Percentiles rank a stretch among this genome's conserved stretches.
Evolutionary conservation across 2,888 invertebrate genomes (phyloP).

Genomic region (Tetrapedia diversipes): DNA sequence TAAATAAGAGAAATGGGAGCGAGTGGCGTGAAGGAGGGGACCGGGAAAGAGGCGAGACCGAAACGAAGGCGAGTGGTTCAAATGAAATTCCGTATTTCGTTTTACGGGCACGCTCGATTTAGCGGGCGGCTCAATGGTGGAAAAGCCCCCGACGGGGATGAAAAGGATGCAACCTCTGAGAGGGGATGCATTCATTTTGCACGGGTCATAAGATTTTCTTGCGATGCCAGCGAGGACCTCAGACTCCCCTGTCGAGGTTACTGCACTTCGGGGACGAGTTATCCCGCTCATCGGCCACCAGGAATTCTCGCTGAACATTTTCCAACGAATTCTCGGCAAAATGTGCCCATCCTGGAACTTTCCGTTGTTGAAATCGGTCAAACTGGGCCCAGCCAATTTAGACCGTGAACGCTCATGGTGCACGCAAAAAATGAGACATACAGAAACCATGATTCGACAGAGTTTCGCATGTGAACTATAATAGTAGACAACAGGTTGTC

Average conservation of each 20-base stretch:
- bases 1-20: conserved; percentile 47
- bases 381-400: conserved; percentile 56
- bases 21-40: neutral
- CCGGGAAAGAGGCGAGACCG: conserved; percentile 3
- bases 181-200: conserved; percentile 78
- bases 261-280: conserved; percentile 81
- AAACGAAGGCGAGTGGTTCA: conserved; percentile 57
- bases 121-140: conserved; percentile 56
- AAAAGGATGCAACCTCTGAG: conserved; percentile 63
- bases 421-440: no score
- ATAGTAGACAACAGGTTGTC: no score
- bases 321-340: conserved; percentile 57
- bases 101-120: conserved; percentile 73
- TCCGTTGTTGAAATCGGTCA: conserved; percentile 41
- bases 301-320: conserved; percentile 64
- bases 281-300: conserved; percentile 72
- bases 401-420: conserved; percentile 17
- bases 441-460: no score
- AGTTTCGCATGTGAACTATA: no score
- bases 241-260: conserved; percentile 77
- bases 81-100: conserved; percentile 71
- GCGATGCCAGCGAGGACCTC: conserved; percentile 64
- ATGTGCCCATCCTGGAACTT: conserved; percentile 54
- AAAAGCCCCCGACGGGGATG: conserved; percentile 33
- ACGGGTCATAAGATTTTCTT: conserved; percentile 78